These are phyloP conservation scores for Percopsis omiscomaycus DNA, from an alignment of 2,797 vertebrate species.

Conservation along the genomic window DNA sequence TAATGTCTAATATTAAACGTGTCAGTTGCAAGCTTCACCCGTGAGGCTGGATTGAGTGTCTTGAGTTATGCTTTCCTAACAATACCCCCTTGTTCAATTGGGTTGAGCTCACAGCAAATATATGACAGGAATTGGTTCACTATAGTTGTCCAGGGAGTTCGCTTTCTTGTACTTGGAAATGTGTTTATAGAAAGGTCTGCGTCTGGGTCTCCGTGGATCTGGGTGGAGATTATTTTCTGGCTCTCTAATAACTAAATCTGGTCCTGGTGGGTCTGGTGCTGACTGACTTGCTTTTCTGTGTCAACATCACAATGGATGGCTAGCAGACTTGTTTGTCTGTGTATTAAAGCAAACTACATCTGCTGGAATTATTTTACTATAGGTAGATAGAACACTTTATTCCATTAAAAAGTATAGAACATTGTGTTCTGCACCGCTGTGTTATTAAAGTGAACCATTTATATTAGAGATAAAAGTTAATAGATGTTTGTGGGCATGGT, in stretches of 20 bases:
- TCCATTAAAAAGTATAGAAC: constrained; percentile 35
- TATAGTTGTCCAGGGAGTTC: constrained; percentile 51
- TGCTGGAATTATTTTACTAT: constrained; percentile 39
- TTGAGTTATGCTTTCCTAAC: constrained; percentile 61
- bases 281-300: constrained; percentile 39
- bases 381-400: constrained; percentile 36
- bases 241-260: constrained; percentile 30
- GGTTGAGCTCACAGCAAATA: constrained; percentile 64
- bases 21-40: constrained; percentile 63
- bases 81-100: constrained; percentile 66
- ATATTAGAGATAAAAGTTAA: constrained; percentile 26
- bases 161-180: constrained; percentile 48
- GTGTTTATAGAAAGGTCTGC: constrained; percentile 48
- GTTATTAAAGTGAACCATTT: constrained; percentile 15
- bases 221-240: constrained; percentile 46
- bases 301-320: constrained; percentile 41
- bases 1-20: constrained; percentile 69
- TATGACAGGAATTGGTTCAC: constrained; percentile 62
- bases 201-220: constrained; percentile 46
- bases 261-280: constrained; percentile 36
- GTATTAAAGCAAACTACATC: constrained; percentile 41
- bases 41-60: constrained; percentile 54
- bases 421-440: constrained; percentile 25
- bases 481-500: constrained; percentile 26
- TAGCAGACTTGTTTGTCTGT: constrained; percentile 55